Base-by-base conservation (phyloP, 2,113 vertebrate species). In the Propithecus coquereli region DNA sequence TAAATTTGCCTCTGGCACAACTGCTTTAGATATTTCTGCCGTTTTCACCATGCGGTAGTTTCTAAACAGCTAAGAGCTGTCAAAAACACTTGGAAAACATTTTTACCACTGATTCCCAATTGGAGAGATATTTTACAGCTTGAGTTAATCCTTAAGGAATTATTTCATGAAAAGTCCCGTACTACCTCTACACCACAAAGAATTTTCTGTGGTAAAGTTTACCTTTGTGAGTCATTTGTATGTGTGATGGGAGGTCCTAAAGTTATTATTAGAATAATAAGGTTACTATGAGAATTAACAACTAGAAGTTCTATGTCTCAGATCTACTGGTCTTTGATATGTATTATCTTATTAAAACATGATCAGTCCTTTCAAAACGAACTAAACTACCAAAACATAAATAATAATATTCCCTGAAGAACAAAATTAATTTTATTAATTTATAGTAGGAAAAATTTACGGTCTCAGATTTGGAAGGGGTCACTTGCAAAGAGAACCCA, bases 391-490 rank as follows among this genome's bases (percentile, higher is more conserved):
- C 54, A 77, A 84, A 83, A 79, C 37, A 68, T 45, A 86, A 87
- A 71, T 50, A 85, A 81, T n/a, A 85, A 81, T n/a, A 85, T 79
- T 93, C 16, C 47, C 59, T 86, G 27, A 85, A 61, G 9, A 93
- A 61, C 14, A 90, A 66, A 54, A 66, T 68, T 93, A 91, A 50
- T 70, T 92, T 86, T 70, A 82, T 77, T 95, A 94, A 91, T 77
- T 70, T 91, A 93, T 0, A 76, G 18, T 71, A 77, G 70, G 47
- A 61, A 90, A 95, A 61, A 86, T 45, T 3, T 85, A 32, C 54
- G n/a, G 23, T 92, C 52, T 92, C 82, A 85, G 22, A 76, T 79
- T 82, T 59, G 23, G 52, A 68, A 9, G 84, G 11, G 20, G 34
- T 61, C 57, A 68, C 45, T 84, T 66, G 37, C 32, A 47, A 94